Base-by-base conservation (phyloP, 2,888 invertebrate species). In the Eledona agricola region DNA sequence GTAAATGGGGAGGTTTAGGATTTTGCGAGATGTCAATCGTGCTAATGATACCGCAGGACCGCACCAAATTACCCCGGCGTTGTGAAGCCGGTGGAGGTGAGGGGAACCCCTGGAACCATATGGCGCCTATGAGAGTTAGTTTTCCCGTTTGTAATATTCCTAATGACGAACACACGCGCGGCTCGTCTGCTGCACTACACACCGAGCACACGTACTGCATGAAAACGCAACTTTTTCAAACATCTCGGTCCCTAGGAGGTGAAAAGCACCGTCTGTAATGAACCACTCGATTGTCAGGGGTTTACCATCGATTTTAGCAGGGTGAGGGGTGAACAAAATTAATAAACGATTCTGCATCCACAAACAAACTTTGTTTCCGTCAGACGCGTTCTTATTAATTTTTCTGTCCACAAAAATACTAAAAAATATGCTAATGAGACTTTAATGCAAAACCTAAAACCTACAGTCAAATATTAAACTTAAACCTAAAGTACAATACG, bases 81-180 rank as follows among this genome's bases (percentile, higher is more conserved):
- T 54, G 37, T 29, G 42, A 52, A 43, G 49, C 52, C 42, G 42
- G 32, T 17, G 20, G 50, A 50, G 46, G 53, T 50, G 51, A 45
- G 37, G 52, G 46, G 52, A 42, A 50, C 69, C 69, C 69, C 66
- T 70, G 73, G 70, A 68, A 69, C 73, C 76, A 76, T 75, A 73
- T 75, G 76, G 74, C 69, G 74, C 67, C 66, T 72, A 72, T 72
- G 72, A 71, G 76, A 74, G 74, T 76, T 76, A 75, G 75, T 76
- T 76, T 76, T 75, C 74, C 75, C 73, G 73, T 75, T 77, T 75
- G 76, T 74, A 77, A 78, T 78, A 78, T 78, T 77, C 77, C 77
- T 78, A 77, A 77, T 77, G 76, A 77, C 75, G 72, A 70, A 67
- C 71, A 74, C 75, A 75, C 72, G 72, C 74, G 75, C 70, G 67